Conservation (phyloP, 2,888 invertebrate genomes). For the Meloe dianella region DNA sequence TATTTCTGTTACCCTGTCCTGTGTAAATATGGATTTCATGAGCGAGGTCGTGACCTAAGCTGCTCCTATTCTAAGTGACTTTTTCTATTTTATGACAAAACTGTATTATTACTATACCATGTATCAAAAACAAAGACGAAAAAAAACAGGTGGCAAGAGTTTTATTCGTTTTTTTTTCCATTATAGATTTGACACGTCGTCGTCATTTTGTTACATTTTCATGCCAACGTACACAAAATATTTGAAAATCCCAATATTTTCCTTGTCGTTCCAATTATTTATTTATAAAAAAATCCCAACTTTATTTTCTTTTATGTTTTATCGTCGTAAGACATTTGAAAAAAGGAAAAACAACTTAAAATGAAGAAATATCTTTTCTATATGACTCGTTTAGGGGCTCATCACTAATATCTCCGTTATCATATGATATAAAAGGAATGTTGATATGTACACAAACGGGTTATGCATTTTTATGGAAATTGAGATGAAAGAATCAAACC, state of each 20-base stretch:
- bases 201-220: constrained; percentile 17
- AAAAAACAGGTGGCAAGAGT: neutral
- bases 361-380: too few species aligned
- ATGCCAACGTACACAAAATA: neutral
- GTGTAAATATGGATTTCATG: constrained; percentile 52
- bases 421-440: constrained; percentile 3
- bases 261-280: neutral
- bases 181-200: constrained; percentile 24
- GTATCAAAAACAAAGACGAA: neutral
- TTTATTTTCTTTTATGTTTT: too few species aligned
- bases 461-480: constrained; percentile 17
- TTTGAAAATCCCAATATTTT: neutral
- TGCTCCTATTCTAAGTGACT: neutral
- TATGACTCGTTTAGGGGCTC: too few species aligned
- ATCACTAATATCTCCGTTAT: constrained; percentile 10
- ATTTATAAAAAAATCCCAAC: too few species aligned
- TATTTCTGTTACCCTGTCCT: constrained; percentile 46
- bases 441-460: constrained; percentile 7
- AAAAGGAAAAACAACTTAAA: too few species aligned
- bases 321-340: too few species aligned
- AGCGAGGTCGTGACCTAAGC: constrained; percentile 51
- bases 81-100: constrained; percentile 37
- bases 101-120: neutral
- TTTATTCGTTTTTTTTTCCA: constrained; percentile 21
- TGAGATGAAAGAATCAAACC: too few species aligned